phyloP scores from a whole-genome alignment of 2,888 invertebrate genomes.

The Molorchus minor region DNA sequence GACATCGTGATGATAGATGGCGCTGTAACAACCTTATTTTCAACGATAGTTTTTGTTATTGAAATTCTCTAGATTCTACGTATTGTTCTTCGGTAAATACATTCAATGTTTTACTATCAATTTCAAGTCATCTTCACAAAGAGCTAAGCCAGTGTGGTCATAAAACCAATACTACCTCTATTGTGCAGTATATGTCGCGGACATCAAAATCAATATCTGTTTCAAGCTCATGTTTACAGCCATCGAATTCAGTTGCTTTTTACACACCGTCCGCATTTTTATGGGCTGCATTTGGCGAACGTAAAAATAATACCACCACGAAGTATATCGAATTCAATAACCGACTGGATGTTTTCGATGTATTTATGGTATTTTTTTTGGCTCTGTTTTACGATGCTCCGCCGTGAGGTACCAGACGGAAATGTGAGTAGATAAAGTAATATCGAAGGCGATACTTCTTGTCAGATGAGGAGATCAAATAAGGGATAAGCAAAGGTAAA shows the following conservation, averaged over 20 bases:
- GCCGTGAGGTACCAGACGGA: neutral
- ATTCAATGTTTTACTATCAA: no score
- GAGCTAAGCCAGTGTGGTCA: no score
- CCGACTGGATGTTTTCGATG: constrained; percentile 16
- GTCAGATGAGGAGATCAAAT: no score
- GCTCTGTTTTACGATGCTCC: constrained; percentile 5
- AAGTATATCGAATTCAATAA: constrained; percentile 9
- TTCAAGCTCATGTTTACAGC: constrained; percentile 17
- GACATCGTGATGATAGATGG: no score
- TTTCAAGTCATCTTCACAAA: no score
- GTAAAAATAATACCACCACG: constrained; percentile 6
- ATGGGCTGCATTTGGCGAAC: constrained; percentile 3
- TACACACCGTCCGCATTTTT: constrained; percentile 19
- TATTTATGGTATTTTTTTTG: constrained; percentile 4
- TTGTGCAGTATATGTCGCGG: no score
- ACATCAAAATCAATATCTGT: constrained; percentile 17
- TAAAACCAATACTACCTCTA: no score
- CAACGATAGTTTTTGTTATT: neutral
- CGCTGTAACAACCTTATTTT: no score
- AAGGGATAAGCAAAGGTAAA: no score
- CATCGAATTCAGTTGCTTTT: constrained; percentile 18
- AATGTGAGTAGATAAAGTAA: constrained; percentile 3
- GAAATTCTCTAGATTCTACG: neutral
- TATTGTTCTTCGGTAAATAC: neutral
- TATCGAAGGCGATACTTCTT: no score